These are phyloP conservation scores for Eupelmus urozonus DNA, from an alignment of 2,888 invertebrate species.

Conservation along the genomic window DNA sequence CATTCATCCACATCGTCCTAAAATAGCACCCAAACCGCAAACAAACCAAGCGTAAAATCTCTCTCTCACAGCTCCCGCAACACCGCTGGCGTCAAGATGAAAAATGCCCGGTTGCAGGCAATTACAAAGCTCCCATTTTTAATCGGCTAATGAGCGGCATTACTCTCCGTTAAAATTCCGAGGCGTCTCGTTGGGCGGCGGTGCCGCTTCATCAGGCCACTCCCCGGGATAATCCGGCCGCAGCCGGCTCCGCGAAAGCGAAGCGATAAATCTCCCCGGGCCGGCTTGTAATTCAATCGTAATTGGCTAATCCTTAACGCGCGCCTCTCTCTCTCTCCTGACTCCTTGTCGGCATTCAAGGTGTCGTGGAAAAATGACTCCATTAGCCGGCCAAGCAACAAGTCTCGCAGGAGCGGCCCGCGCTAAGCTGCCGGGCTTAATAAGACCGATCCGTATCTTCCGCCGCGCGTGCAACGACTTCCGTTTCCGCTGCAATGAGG, in stretches of 20 bases:
- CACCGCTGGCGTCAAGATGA: conserved; percentile 14
- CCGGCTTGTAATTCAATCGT: conserved; percentile 73
- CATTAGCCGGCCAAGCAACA: conserved; percentile 72
- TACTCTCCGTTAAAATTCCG: conserved; percentile 46
- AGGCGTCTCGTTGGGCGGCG: background rate
- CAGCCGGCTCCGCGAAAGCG: conserved; percentile 16
- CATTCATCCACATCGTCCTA: no score
- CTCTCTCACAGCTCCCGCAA: no score
- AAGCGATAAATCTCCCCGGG: conserved; percentile 63
- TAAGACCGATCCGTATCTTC: conserved; percentile 74
- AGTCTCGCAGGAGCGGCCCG: conserved; percentile 69
- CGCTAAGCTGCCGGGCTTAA: conserved; percentile 74
- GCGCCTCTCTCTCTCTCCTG: conserved; percentile 14
- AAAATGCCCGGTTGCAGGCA: conserved; percentile 20
- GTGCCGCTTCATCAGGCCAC: conserved; percentile 25
- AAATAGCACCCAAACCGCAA: no score
- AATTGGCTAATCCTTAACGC: conserved; percentile 76
- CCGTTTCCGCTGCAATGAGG: no score
- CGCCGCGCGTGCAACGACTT: conserved; percentile 15
- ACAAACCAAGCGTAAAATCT: no score
- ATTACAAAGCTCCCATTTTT: conserved; percentile 45
- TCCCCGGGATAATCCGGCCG: conserved; percentile 39
- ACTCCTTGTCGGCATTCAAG: no score
- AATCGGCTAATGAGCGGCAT: conserved; percentile 50
- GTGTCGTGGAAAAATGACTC: conserved; percentile 74